These are phyloP conservation scores for Rhinolophus sinicus DNA, from an alignment of 2,113 vertebrate species.

Conservation along the genomic window DNA sequence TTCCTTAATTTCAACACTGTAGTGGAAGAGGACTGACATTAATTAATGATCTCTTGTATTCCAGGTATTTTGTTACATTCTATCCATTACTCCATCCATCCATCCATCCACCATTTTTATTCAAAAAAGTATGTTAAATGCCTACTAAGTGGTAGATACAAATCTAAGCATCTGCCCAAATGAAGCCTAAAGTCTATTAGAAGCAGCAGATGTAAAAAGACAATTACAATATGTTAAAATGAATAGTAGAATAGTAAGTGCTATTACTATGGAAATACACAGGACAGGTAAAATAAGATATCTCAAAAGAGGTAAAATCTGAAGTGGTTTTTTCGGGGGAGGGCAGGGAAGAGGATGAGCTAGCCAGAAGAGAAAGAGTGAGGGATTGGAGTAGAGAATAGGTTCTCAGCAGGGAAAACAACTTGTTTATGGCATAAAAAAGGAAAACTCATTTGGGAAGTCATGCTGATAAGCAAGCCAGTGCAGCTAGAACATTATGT, in stretches of 20 bases:
- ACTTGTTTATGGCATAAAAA: neutral
- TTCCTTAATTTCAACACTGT: neutral
- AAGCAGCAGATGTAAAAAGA: neutral
- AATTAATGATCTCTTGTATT: neutral
- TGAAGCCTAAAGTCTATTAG: neutral
- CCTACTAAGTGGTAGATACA: neutral
- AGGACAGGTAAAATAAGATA: neutral
- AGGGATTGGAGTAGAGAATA: neutral
- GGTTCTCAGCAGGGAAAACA: neutral
- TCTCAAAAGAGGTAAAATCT: neutral
- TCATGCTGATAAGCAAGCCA: neutral
- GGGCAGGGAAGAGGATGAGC: too few relatives aligned
- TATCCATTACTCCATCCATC: neutral
- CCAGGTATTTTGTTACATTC: neutral
- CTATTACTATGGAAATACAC: neutral
- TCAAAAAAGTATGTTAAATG: neutral
- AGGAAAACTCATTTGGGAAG: neutral
- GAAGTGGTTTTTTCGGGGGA: neutral
- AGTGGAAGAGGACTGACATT: neutral
- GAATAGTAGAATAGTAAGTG: neutral
- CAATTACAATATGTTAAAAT: neutral
- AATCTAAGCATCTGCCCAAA: neutral
- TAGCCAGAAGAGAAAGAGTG: neutral
- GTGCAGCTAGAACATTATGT: neutral
- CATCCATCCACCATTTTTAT: neutral